Conservation (phyloP, 2,797 vertebrate species). For the Otolemur crassicaudatus region DNA sequence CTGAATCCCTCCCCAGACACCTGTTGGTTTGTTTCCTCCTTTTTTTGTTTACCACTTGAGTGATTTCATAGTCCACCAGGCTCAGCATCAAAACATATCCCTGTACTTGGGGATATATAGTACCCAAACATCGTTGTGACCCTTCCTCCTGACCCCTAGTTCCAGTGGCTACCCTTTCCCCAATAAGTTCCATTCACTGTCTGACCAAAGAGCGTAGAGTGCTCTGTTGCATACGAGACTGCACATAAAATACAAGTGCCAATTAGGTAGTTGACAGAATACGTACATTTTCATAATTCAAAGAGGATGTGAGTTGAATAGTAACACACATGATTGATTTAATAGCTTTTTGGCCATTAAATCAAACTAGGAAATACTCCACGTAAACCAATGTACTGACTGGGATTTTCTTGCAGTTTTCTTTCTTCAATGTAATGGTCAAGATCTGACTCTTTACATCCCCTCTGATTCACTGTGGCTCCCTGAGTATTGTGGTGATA, state of each 20-base stretch:
- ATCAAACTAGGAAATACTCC: neutral
- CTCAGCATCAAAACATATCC: fast-evolving
- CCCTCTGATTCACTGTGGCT: neutral
- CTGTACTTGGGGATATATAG: neutral
- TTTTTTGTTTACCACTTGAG: neutral
- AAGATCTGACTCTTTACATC: neutral
- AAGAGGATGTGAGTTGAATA: neutral
- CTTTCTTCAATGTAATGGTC: neutral
- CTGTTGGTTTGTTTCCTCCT: neutral
- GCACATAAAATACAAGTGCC: neutral
- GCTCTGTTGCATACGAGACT: neutral
- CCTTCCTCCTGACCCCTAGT: neutral
- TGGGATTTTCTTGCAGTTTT: neutral
- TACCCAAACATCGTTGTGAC: fast-evolving
- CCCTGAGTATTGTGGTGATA: neutral
- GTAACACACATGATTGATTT: neutral
- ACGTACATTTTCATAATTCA: neutral
- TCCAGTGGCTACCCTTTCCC: no score
- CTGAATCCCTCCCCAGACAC: neutral
- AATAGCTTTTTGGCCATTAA: neutral
- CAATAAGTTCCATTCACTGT: fast-evolving
- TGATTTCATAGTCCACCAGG: neutral
- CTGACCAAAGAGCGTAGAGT: fast-evolving
- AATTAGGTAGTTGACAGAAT: neutral
- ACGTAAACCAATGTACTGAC: neutral